Evolutionary conservation across 1,140 invertebrate genomes (phyloP), one percentile per base, ranked within the genome.

Genomic region (Rhagoletis zephyria): DNA sequence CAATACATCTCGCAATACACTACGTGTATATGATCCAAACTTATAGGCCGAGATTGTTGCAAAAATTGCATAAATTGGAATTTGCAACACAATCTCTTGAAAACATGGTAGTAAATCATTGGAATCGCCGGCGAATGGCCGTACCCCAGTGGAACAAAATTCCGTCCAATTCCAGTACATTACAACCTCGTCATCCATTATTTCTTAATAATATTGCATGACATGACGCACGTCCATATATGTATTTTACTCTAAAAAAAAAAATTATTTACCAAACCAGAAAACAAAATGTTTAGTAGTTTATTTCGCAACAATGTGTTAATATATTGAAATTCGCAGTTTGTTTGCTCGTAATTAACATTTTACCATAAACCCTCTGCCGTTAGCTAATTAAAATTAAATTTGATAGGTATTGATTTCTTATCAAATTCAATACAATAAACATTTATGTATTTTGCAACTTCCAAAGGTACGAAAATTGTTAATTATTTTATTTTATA

Each of bases 91-190:
- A 65, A 97, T 91, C 90, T 97, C 95, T 92, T 97, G 96, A 91
- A 97, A 97, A 92, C 97, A 98, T 70, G 95, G 93, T 89, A 96
- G 95, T 89, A 97, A 94, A 93, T 97, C 96, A 90, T 95, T 95
- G 7, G 94, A 94, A n/a, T 93, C 90, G 19, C 94, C 92, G 90
- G 96, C 95, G 94, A 96, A 95, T 1, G 95, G 94, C 86, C 94
- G 93, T 56, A 97, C 93, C 12, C 95, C 95, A 40, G 94, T 94
- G 19, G 95, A 94, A 93, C 96, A 97, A 88, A 97, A 94, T 88
- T 96, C 94, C 65, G 95, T 95, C 96, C 96, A 97, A 89, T 95
- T 95, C 96, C 96, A 96, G 2, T n/a, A 81, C 16, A 81, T 16
- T 56, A 30, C n/a, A 51, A 10, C 74, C 5, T 12, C 16, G 6